Evolutionary conservation across 2,113 vertebrate species (phyloP).

Genomic region (Myiagra hebetior): DNA sequence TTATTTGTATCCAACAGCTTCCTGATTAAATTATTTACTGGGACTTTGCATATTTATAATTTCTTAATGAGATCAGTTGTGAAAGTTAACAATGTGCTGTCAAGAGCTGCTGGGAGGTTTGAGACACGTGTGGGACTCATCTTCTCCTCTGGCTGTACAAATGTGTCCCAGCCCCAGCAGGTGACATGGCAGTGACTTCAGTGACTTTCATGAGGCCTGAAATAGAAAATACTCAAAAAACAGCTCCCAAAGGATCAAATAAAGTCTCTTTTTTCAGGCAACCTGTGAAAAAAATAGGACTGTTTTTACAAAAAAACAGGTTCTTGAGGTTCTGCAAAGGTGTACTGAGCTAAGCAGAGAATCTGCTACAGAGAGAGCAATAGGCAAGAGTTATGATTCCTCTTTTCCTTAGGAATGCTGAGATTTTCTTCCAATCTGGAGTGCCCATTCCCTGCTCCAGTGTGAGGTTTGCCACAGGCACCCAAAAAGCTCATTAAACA

Average conservation of each 20-base stretch:
- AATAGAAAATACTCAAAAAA: background rate
- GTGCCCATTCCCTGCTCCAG: background rate
- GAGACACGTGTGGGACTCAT: rapidly evolving
- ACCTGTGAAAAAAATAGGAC: rapidly evolving
- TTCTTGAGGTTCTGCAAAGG: background rate
- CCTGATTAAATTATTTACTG: background rate
- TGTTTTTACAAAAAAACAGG: background rate
- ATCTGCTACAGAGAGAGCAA: background rate
- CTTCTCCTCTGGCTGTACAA: background rate
- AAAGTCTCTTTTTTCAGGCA: background rate
- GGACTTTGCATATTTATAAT: background rate
- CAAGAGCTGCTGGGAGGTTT: background rate
- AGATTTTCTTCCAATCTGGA: background rate
- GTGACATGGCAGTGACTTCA: background rate
- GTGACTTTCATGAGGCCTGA: background rate
- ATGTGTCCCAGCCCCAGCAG: background rate
- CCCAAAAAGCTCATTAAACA: background rate
- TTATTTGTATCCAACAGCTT: background rate
- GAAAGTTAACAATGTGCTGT: background rate
- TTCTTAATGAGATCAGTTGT: background rate
- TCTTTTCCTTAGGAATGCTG: background rate
- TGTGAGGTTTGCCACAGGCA: background rate
- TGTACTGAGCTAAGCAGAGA: background rate
- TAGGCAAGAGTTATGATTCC: background rate
- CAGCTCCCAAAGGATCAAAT: background rate